These are phyloP conservation scores for Uloborus plumipes DNA, from an alignment of 2,888 invertebrate species.

Conservation along the genomic window DNA sequence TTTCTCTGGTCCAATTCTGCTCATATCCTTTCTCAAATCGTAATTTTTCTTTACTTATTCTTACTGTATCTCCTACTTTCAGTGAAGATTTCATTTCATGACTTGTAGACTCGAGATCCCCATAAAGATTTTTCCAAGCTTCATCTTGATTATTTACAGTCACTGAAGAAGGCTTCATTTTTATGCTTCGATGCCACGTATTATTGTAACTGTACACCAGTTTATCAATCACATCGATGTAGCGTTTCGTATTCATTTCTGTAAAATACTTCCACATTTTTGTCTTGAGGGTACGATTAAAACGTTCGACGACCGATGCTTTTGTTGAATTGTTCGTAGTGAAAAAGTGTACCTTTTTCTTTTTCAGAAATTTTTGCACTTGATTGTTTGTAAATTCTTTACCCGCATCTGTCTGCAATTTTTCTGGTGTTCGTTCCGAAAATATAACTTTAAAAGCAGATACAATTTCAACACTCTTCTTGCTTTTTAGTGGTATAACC, in stretches of 20 bases:
- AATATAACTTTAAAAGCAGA: slow-evolving; percentile 58
- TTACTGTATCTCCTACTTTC: slow-evolving; percentile 32
- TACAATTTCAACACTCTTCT: slow-evolving; percentile 52
- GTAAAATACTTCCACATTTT: slow-evolving; percentile 38
- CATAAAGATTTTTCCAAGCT: slow-evolving; percentile 16
- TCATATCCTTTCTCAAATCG: slow-evolving; percentile 56
- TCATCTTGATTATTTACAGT: slow-evolving; percentile 1
- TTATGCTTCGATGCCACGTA: slow-evolving; percentile 6
- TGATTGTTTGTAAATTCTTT: slow-evolving; percentile 66
- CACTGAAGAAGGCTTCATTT: slow-evolving; percentile 1
- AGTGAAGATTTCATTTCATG: background rate
- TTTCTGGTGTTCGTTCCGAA: slow-evolving; percentile 45
- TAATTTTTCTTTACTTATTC: slow-evolving; percentile 31
- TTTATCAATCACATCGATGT: slow-evolving; percentile 16
- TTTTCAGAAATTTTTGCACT: slow-evolving; percentile 48
- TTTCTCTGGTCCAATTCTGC: slow-evolving; percentile 44
- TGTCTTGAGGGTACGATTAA: slow-evolving; percentile 68
- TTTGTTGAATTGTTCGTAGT: slow-evolving; percentile 68
- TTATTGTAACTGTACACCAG: slow-evolving; percentile 34
- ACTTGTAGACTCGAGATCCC: background rate
- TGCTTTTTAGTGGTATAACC: slow-evolving; percentile 65
- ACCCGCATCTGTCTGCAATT: slow-evolving; percentile 66
- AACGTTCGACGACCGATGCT: slow-evolving; percentile 68
- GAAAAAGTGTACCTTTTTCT: slow-evolving; percentile 66
- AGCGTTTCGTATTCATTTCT: slow-evolving; percentile 7